Percentiles rank a stretch among this genome's conserved stretches.
Conservation (phyloP, 2,113 vertebrate species). For the Phodopus roborovskii region DNA sequence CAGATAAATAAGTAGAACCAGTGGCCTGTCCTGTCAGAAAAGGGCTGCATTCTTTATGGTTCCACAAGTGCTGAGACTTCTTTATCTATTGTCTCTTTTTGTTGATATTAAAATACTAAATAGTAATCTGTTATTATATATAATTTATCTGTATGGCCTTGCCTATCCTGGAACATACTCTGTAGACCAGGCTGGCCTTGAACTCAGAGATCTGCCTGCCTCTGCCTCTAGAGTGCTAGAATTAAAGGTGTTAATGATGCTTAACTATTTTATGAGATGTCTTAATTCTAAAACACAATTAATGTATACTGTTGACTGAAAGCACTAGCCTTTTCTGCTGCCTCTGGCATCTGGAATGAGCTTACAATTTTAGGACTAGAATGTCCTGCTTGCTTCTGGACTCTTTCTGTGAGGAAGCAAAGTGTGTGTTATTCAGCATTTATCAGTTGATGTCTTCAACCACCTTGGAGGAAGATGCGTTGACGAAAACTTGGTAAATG, state of each 20-base stretch:
- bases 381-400: not conserved
- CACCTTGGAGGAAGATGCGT: not conserved
- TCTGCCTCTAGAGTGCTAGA: not conserved
- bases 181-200: not conserved
- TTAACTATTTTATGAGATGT: not conserved
- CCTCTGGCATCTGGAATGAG: not conserved
- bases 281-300: constrained; percentile 2
- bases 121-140: not conserved
- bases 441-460: not conserved
- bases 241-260: not conserved
- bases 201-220: not conserved
- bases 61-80: constrained; percentile 9
- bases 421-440: not conserved
- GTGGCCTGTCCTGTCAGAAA: not conserved
- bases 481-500: not conserved
- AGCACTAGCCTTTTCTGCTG: not conserved
- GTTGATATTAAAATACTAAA: constrained; percentile 4
- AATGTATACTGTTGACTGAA: not conserved
- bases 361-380: not conserved
- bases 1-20: not conserved
- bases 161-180: not conserved
- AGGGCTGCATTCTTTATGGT: not conserved
- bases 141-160: not conserved
- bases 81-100: constrained; percentile 3
- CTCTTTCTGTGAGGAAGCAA: not conserved